Conservation (phyloP, 1,140 invertebrate species). For the Cydia fagiglandana region DNA sequence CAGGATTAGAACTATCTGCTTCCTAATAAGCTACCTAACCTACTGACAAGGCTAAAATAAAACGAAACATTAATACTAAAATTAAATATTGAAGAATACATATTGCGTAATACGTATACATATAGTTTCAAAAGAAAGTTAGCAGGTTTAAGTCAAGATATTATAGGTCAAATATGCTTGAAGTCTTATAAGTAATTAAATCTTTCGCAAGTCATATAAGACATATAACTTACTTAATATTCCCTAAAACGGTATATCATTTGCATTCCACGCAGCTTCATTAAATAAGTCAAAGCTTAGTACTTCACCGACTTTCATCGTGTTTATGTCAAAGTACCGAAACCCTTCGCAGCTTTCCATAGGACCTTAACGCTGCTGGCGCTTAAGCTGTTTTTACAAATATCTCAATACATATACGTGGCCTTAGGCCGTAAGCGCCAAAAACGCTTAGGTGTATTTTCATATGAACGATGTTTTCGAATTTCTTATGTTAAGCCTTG, state of each 20-base stretch:
- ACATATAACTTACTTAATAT: slow-evolving; percentile 2
- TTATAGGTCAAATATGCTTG: too few relatives aligned
- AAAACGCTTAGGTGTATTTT: not conserved
- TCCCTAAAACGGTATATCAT: not conserved
- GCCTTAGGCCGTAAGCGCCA: not conserved
- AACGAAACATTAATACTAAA: too few relatives aligned
- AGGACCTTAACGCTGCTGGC: not conserved
- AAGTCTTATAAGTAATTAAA: too few relatives aligned
- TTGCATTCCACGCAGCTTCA: not conserved
- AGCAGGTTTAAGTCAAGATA: too few relatives aligned
- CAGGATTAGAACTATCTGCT: too few relatives aligned
- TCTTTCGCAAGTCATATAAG: not conserved
- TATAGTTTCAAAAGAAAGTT: too few relatives aligned
- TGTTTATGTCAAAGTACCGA: not conserved
- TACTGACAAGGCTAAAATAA: too few relatives aligned
- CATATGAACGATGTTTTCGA: not conserved
- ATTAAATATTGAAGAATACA: too few relatives aligned
- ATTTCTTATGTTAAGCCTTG: slow-evolving; percentile 1
- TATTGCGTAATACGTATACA: too few relatives aligned
- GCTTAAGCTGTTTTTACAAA: not conserved
- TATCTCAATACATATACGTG: not conserved
- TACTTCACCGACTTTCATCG: not conserved
- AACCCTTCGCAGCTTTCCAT: not conserved
- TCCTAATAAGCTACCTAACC: too few relatives aligned
- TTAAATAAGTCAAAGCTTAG: slow-evolving; percentile 18